Percentiles rank a stretch among this genome's conserved stretches.
These are phyloP conservation scores for Pseudanteris insignis DNA, from an alignment of 2,888 invertebrate species.

Conservation along the genomic window DNA sequence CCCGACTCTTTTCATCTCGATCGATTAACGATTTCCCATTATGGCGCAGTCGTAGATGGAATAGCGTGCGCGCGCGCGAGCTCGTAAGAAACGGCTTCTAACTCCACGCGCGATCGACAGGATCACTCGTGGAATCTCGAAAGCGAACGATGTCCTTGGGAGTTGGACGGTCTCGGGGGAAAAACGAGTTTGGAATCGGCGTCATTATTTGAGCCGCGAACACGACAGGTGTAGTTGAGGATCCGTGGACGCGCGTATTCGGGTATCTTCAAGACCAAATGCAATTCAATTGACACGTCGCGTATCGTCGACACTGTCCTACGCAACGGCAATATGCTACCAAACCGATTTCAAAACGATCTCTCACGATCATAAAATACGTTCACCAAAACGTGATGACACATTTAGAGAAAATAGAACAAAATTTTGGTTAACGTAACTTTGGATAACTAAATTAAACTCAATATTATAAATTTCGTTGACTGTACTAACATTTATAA, in stretches of 20 bases:
- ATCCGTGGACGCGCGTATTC: slow-evolving; percentile 40
- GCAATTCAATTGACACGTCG: too few species aligned
- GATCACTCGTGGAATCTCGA: slow-evolving; percentile 37
- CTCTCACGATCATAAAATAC: too few species aligned
- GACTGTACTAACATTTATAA: too few species aligned
- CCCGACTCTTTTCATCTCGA: slow-evolving; percentile 16
- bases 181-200: slow-evolving; percentile 54
- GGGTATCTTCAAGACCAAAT: too few species aligned
- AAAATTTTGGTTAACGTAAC: too few species aligned
- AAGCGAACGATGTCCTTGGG: slow-evolving; percentile 49
- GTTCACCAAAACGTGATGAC: too few species aligned
- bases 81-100: slow-evolving; percentile 27
- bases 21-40: slow-evolving; percentile 31
- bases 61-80: slow-evolving; percentile 26
- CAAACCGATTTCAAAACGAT: too few species aligned
- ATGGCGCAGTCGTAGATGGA: slow-evolving; percentile 21
- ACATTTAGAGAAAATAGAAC: too few species aligned
- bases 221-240: slow-evolving; percentile 30
- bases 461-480: too few species aligned
- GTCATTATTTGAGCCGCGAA: slow-evolving; percentile 45
- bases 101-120: slow-evolving; percentile 27
- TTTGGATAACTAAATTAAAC: too few species aligned
- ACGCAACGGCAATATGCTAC: too few species aligned
- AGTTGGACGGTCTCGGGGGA: slow-evolving; percentile 47
- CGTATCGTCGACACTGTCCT: too few species aligned